A percentile compares a stretch with the other conserved stretches of the same genome.
Evolutionary conservation across 2,797 vertebrate genomes (phyloP).

Genomic region (Cossypha niveicapilla): DNA sequence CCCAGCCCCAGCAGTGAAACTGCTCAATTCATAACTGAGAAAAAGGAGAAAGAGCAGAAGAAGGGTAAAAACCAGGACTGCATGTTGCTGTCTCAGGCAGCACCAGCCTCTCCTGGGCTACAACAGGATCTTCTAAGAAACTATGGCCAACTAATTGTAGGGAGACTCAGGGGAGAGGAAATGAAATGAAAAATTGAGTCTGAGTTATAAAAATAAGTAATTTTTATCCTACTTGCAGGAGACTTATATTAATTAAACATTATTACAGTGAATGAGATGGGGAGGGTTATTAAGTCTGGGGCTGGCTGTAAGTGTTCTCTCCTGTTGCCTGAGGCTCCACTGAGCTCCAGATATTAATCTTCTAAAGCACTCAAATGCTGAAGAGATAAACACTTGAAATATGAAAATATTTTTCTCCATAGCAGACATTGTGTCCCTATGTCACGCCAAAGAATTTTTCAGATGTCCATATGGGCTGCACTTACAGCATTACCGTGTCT

Average conservation of each 20-base stretch:
- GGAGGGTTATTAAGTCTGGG: slow-evolving; percentile 72
- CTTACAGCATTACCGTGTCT: background rate
- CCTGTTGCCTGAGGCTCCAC: slow-evolving; percentile 65
- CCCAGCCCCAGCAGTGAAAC: background rate
- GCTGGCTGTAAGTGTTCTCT: slow-evolving; percentile 70
- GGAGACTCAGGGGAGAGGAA: slow-evolving; percentile 75
- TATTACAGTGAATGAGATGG: slow-evolving; percentile 73
- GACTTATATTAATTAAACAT: slow-evolving; percentile 86
- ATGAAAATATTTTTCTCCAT: slow-evolving; percentile 76
- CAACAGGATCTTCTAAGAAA: slow-evolving; percentile 45
- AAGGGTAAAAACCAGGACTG: background rate
- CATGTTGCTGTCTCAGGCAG: background rate
- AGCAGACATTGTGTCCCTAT: slow-evolving; percentile 58
- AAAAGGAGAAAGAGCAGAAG: background rate
- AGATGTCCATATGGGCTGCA: slow-evolving; percentile 18
- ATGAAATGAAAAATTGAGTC: slow-evolving; percentile 79
- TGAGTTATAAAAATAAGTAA: slow-evolving; percentile 81
- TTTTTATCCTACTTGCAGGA: slow-evolving; percentile 77
- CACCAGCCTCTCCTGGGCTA: background rate
- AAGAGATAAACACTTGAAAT: slow-evolving; percentile 81
- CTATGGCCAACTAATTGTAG: slow-evolving; percentile 74
- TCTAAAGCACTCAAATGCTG: slow-evolving; percentile 74
- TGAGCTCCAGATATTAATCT: slow-evolving; percentile 76
- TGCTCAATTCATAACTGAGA: background rate
- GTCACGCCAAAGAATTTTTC: slow-evolving; percentile 29